phyloP scores from a whole-genome alignment of 2,888 invertebrate genomes.

The Eristalis intricaria region DNA sequence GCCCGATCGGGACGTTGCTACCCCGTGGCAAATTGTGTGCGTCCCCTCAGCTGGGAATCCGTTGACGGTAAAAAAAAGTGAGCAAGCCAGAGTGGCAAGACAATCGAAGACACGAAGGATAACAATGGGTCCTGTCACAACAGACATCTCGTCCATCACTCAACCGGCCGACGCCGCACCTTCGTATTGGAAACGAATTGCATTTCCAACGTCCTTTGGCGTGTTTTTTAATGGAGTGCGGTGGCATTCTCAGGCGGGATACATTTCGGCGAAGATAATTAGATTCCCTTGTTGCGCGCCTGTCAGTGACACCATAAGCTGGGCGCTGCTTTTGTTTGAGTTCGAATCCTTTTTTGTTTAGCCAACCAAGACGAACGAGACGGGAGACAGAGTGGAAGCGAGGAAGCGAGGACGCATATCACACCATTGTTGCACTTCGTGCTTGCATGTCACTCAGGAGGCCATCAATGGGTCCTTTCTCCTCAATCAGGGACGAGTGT shows the following conservation, averaged over 20 bases:
- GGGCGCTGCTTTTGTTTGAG: background rate
- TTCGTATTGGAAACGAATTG: constrained; percentile 42
- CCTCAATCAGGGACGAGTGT: background rate
- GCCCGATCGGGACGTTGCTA: constrained; percentile 5
- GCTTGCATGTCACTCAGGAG: constrained; percentile 24
- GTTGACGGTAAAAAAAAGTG: background rate
- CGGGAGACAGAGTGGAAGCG: background rate
- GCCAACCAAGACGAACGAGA: constrained; percentile 7
- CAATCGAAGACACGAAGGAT: background rate
- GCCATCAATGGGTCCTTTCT: constrained; percentile 41
- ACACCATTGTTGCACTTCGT: constrained; percentile 30
- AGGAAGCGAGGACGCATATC: constrained; percentile 13
- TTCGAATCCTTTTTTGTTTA: constrained; percentile 35
- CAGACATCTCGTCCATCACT: constrained; percentile 41
- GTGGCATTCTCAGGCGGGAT: constrained; percentile 13
- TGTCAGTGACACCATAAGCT: constrained; percentile 16
- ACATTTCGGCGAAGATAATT: constrained; percentile 26
- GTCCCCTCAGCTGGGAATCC: constrained; percentile 10
- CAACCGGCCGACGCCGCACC: background rate
- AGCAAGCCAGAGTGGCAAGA: constrained; percentile 1
- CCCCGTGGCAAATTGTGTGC: constrained; percentile 21
- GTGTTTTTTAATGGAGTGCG: background rate
- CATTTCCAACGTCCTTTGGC: background rate
- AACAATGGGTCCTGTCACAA: constrained; percentile 43
- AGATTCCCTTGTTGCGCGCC: constrained; percentile 20